Evolutionary conservation across 2,888 invertebrate genomes (phyloP).

Genomic region (Tanytarsus gracilentus): DNA sequence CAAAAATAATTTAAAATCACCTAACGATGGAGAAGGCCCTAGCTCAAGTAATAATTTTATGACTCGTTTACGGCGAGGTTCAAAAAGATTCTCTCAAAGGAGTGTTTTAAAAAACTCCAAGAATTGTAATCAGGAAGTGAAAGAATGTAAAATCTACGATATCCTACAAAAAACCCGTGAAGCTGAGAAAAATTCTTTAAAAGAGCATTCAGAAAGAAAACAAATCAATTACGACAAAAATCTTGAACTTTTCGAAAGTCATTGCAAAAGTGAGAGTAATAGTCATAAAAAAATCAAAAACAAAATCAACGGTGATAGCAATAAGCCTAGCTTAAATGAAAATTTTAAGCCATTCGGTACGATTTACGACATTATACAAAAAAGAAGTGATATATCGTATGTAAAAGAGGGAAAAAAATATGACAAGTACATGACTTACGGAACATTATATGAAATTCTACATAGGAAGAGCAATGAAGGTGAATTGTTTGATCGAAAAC

Average conservation of each 20-base stretch:
- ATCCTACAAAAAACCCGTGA: slow-evolving; percentile 20
- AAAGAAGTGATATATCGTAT: slow-evolving; percentile 41
- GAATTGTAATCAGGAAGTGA: neutral
- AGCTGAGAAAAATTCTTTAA: neutral
- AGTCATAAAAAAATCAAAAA: no score
- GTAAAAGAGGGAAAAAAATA: slow-evolving; percentile 41
- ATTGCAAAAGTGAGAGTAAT: slow-evolving; percentile 8
- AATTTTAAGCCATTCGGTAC: slow-evolving; percentile 41
- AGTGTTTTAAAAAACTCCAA: neutral
- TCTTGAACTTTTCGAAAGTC: slow-evolving; percentile 17
- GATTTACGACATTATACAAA: slow-evolving; percentile 43
- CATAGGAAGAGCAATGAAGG: slow-evolving; percentile 40
- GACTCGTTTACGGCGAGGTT: neutral
- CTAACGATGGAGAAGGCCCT: neutral
- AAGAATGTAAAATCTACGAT: slow-evolving; percentile 28
- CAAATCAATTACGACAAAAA: slow-evolving; percentile 21
- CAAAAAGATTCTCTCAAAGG: slow-evolving; percentile 1
- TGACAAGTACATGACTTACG: slow-evolving; percentile 44
- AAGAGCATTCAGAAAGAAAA: neutral
- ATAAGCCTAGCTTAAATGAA: no score
- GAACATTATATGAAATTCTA: slow-evolving; percentile 43
- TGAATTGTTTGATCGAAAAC: slow-evolving; percentile 40
- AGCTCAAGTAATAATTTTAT: neutral
- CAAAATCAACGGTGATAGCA: no score
- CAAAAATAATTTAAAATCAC: neutral